Evolutionary conservation across 2,797 vertebrate species (phyloP), one percentile per base, ranked within the genome.

Genomic region (Perodicticus potto): DNA sequence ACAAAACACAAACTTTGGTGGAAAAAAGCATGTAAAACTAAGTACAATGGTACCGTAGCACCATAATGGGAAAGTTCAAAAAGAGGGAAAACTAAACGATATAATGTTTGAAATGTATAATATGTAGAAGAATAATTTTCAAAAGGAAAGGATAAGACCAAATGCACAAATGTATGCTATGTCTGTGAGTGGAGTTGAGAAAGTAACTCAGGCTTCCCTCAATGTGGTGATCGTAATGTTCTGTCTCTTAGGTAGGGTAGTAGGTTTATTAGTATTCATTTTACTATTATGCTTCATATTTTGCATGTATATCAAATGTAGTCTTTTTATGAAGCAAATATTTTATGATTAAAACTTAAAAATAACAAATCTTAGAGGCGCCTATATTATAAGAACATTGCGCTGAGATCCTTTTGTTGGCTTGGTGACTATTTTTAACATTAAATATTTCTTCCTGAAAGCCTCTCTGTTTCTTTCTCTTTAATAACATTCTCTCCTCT

Each of bases 371-470:
- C 55, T 86, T 91, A 69, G 1, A 89, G 76, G 86, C 53, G 67
- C 40, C 78, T 96, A 53, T 92, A 82, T 96, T 92, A 82, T 96
- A 96, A 94, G 93, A 92, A 92, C 70, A 86, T 23, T 89, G 65
- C 40, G 57, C 87, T 81, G 49, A 90, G 70, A 11, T 89, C 43
- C 37, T 92, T 57, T 81, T 69, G 32, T 76, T 93, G 87, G 65
- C 84, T 94, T 76, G 65, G 82, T 37, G 73, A 88, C 87, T 65
- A 85, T 83, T 93, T 95, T 94, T 94, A 91, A 89, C 93, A 91
- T 94, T 93, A 97, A 97, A 57, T 89, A 95, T 94, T 97, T 96
- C 94, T 95, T 95, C 57, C 87, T 80, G 84, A 84, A 94, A 96
- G 78, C 61, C 92, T 91, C 53, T 93, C 77, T 53, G 76, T 74